Evolutionary conservation across 2,888 invertebrate genomes (phyloP), one percentile per base, ranked within the genome.

Genomic region (Polydrusus tereticollis): DNA sequence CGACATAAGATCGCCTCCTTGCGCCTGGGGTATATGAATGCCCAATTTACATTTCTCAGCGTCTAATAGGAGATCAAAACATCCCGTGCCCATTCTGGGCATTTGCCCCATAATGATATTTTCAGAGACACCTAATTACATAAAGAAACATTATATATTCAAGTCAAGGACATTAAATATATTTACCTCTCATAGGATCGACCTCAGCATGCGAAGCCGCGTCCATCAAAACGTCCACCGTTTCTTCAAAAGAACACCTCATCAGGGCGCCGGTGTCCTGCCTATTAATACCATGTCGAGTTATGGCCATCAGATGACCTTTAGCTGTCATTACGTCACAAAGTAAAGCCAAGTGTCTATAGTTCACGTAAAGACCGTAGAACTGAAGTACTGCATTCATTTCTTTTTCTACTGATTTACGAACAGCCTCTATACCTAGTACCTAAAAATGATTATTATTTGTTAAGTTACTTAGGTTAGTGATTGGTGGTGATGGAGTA

Each of bases 311-410:
- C 84, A 99, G 91, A 87, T 99, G 99, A 84, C 99, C 99, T 86
- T 99, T 99, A 20, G 98, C 98, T 1, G 99, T 99, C 99, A 99
- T 99, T 2, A 99, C 98, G 87, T 99, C 99, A 88, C 99, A 99
- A 83, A 99, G 91, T 86, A 99, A 90, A 20, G 99, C 99, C 86
- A 99, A 91, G 87, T 99, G 99, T 43, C 99, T 95, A 85, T 99
- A 99, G 89, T 99, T 99, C 83, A 99, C 99, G 89, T 99, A 99
- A 57, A 99, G 91, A 80, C 99, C 99, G 85, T 99, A 99, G 88
- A 99, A 99, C 85, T 98, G 97, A 83, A 99, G 89, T 59, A 99
- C 99, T 81, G 98, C 96, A 83, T 98, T 98, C 98, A 99, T 99
- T 90, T 99, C 99, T 82, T 98, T 97, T 84, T 99, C 99, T 0